Evolutionary conservation across 2,888 invertebrate genomes (phyloP).

Genomic region (Lycia hirtaria): DNA sequence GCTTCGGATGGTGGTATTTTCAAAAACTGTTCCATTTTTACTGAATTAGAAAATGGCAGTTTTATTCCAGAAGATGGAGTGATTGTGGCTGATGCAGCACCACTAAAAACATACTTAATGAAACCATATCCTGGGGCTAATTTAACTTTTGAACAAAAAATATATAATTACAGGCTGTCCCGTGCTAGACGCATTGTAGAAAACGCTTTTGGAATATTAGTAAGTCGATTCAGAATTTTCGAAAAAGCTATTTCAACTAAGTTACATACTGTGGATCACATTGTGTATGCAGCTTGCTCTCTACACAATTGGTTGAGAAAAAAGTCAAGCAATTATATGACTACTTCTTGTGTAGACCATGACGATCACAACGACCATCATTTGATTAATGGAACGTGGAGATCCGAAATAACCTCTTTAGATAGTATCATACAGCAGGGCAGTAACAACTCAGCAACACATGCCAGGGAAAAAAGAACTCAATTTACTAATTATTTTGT

Average conservation of each 20-base stretch:
- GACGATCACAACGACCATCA: slow-evolving; percentile 26
- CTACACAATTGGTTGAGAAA: slow-evolving; percentile 38
- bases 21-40: slow-evolving; percentile 21
- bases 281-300: slow-evolving; percentile 31
- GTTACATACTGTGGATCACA: slow-evolving; percentile 18
- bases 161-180: slow-evolving; percentile 14
- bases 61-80: slow-evolving; percentile 24
- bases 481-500: slow-evolving; percentile 20
- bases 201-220: slow-evolving; percentile 25
- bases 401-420: slow-evolving; percentile 28
- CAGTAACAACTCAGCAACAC: too few species aligned
- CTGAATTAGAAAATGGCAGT: slow-evolving; percentile 30
- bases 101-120: slow-evolving; percentile 16
- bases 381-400: slow-evolving; percentile 30
- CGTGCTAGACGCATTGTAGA: slow-evolving; percentile 10
- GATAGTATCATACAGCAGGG: slow-evolving; percentile 13
- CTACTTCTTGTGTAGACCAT: slow-evolving; percentile 30
- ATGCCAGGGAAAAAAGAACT: slow-evolving; percentile 26
- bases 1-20: slow-evolving; percentile 38
- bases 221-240: slow-evolving; percentile 29
- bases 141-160: slow-evolving; percentile 7
- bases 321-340: slow-evolving; percentile 23
- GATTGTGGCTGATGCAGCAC: slow-evolving; percentile 32
- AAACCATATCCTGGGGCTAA: slow-evolving; percentile 20
- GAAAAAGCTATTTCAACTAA: slow-evolving; percentile 34